These are phyloP conservation scores for Gyrodactylus bullatarudis DNA, from an alignment of 1,140 invertebrate genomes.

Conservation along the genomic window DNA sequence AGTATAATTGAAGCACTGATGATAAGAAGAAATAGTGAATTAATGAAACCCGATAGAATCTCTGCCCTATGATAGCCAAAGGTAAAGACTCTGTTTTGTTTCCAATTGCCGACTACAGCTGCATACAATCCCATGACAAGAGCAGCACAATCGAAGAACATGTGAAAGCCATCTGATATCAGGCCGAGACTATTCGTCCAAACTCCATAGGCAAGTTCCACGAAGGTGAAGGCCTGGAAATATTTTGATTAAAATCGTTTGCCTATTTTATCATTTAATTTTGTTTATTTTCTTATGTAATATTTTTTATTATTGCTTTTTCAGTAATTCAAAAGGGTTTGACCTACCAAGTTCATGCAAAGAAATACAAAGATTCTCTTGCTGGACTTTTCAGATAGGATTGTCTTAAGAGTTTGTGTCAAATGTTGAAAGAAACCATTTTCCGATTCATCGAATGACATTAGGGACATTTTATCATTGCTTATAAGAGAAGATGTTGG, in stretches of 20 bases:
- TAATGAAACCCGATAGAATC: conserved; percentile 73
- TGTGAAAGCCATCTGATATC: conserved; percentile 91
- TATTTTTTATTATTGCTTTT: too few relatives aligned
- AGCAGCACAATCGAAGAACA: conserved; percentile 94
- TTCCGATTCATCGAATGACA: neutral
- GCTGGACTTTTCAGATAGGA: neutral
- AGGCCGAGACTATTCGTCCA: conserved; percentile 70
- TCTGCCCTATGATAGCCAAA: conserved; percentile 83
- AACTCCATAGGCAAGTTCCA: conserved; percentile 67
- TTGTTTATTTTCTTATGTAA: too few relatives aligned
- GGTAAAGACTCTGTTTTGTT: conserved; percentile 58
- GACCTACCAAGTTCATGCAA: neutral
- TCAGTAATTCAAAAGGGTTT: too few relatives aligned
- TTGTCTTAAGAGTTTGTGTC: neutral
- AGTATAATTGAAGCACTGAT: conserved; percentile 82
- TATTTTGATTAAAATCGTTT: neutral
- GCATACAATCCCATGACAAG: conserved; percentile 60
- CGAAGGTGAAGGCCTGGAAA: conserved; percentile 32
- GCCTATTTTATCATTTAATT: too few relatives aligned
- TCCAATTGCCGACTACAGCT: conserved; percentile 44
- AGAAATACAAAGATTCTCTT: neutral
- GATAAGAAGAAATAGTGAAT: conserved; percentile 66
- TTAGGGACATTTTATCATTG: neutral
- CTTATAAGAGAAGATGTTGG: neutral
- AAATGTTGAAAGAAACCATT: neutral